Conservation (phyloP, 2,797 vertebrate genomes). For the Podargus strigoides region DNA sequence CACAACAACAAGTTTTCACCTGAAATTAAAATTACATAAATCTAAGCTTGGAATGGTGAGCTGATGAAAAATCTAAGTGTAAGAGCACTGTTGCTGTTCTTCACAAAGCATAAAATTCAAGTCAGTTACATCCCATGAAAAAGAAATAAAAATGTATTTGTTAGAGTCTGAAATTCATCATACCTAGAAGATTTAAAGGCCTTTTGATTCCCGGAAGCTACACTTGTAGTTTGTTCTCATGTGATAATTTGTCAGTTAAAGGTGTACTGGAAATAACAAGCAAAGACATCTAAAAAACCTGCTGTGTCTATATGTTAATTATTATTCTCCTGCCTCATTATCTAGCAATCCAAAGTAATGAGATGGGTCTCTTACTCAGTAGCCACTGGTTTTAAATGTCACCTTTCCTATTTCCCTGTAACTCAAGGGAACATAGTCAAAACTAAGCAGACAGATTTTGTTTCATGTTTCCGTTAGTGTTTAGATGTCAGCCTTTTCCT, state of each 20-base stretch:
- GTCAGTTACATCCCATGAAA: not conserved
- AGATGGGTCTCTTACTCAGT: not conserved
- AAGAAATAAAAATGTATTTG: not conserved
- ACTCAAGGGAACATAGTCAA: not conserved
- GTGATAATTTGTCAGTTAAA: not conserved
- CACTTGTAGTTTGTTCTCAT: not conserved
- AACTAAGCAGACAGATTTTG: not conserved
- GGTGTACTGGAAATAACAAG: not conserved
- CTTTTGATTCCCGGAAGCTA: not conserved
- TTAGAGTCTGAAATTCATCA: not conserved
- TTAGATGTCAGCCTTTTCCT: not conserved
- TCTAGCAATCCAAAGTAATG: not conserved
- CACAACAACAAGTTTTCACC: not conserved
- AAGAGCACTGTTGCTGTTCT: not conserved
- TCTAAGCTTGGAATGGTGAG: not conserved
- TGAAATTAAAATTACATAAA: not conserved
- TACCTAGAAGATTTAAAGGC: not conserved
- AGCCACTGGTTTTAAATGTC: not conserved
- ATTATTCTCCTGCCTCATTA: not conserved
- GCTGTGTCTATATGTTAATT: not conserved
- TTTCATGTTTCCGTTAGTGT: not conserved
- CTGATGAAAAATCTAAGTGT: not conserved
- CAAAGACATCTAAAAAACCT: not conserved
- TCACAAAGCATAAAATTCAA: not conserved
- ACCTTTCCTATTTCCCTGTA: not conserved